phyloP scores from a whole-genome alignment of 2,797 vertebrate genomes.

The Aldrovandia affinis region DNA sequence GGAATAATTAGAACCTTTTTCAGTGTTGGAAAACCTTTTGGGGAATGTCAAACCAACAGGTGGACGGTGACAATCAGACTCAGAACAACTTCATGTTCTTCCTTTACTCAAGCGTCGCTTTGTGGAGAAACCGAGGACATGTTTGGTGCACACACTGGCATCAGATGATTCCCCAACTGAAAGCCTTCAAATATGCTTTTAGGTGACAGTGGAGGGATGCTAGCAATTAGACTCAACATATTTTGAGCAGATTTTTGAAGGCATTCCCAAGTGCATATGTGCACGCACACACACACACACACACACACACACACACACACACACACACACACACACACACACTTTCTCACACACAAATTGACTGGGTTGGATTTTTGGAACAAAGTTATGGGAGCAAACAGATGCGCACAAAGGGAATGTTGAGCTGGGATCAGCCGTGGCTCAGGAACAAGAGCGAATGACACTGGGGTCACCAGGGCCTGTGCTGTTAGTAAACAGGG shows the following conservation, averaged over 20 bases:
- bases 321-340: neutral
- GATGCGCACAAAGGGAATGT: neutral
- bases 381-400: neutral
- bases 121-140: neutral
- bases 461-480: too few species aligned
- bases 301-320: neutral
- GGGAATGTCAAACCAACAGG: neutral
- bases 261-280: neutral
- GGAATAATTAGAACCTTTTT: neutral
- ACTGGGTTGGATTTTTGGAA: neutral
- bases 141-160: too few species aligned
- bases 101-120: neutral
- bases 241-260: conserved; percentile 5
- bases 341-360: neutral
- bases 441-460: neutral
- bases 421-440: neutral
- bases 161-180: too few species aligned
- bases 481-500: neutral
- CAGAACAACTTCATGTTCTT: neutral
- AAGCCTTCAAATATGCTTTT: too few species aligned
- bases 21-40: too few species aligned
- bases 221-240: neutral
- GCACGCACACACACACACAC: neutral
- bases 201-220: neutral
- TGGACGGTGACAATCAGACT: neutral